Conservation (phyloP, 2,888 invertebrate genomes). For the Anticlea derivata region DNA sequence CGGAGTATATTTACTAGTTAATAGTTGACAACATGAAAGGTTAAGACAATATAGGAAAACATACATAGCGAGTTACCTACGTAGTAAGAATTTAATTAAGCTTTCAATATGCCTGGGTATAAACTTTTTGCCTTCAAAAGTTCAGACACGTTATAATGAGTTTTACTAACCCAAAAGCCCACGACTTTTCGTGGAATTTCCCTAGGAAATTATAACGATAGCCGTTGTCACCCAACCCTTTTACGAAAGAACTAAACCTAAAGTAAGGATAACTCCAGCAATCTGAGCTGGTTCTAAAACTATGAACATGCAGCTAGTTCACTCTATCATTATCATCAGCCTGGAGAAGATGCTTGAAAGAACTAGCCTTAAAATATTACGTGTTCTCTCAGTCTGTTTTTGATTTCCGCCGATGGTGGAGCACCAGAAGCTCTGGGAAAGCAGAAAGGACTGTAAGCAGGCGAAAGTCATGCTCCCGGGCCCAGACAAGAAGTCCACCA, state of each 20-base stretch:
- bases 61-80: background rate
- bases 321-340: background rate
- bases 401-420: too few relatives aligned
- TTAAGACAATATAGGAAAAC: background rate
- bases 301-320: background rate
- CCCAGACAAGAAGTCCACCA: too few relatives aligned
- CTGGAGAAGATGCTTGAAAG: too few relatives aligned
- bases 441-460: too few relatives aligned
- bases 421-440: too few relatives aligned
- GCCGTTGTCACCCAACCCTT: background rate
- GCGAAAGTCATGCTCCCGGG: too few relatives aligned
- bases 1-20: background rate
- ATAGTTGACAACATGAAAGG: too few relatives aligned
- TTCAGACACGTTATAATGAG: too few relatives aligned
- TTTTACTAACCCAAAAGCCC: background rate
- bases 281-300: slow-evolving; percentile 4
- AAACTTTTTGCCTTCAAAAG: slow-evolving; percentile 8
- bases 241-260: slow-evolving; percentile 9
- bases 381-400: too few relatives aligned
- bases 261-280: slow-evolving; percentile 15
- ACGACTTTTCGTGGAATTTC: slow-evolving; percentile 2
- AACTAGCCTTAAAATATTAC: too few relatives aligned
- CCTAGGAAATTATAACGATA: slow-evolving; percentile 2
- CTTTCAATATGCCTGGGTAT: background rate
- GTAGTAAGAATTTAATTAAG: background rate